phyloP scores from a whole-genome alignment of 1,140 invertebrate genomes.

The Papilio xuthus region DNA sequence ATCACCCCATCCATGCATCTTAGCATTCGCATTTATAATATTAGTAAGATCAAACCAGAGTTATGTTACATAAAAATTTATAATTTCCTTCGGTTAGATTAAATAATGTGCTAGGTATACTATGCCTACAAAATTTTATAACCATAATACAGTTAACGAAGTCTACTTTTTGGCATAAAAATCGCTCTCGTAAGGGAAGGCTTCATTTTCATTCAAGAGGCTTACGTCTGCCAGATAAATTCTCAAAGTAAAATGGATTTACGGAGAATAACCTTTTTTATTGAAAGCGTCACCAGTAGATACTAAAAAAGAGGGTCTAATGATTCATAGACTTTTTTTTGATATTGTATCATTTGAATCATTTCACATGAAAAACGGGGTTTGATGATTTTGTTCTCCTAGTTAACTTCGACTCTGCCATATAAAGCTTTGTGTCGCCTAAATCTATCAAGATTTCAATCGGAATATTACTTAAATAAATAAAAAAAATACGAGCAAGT shows the following conservation, averaged over 20 bases:
- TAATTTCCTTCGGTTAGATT: too few relatives aligned
- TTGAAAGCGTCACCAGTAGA: slow-evolving; percentile 27
- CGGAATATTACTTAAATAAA: too few relatives aligned
- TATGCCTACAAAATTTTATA: neutral
- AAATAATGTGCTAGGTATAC: neutral
- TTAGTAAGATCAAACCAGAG: too few relatives aligned
- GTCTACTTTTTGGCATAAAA: slow-evolving; percentile 28
- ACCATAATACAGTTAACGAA: slow-evolving; percentile 15
- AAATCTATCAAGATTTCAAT: too few relatives aligned
- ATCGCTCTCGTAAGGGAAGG: slow-evolving; percentile 23
- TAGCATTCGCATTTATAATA: too few relatives aligned
- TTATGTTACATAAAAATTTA: neutral
- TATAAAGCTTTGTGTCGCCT: neutral
- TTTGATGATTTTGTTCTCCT: neutral
- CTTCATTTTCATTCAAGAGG: slow-evolving; percentile 27
- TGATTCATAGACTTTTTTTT: slow-evolving; percentile 20
- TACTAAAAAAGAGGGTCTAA: slow-evolving; percentile 25
- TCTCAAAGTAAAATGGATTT: slow-evolving; percentile 28
- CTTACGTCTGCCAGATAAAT: slow-evolving; percentile 26
- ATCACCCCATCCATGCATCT: too few relatives aligned
- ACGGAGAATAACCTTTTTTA: slow-evolving; percentile 25
- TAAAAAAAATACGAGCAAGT: too few relatives aligned
- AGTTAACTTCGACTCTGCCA: neutral
- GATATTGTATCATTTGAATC: slow-evolving; percentile 9
- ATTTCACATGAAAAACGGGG: neutral